Evolutionary conservation across 2,888 invertebrate species (phyloP).

Genomic region (Gari tellinella): DNA sequence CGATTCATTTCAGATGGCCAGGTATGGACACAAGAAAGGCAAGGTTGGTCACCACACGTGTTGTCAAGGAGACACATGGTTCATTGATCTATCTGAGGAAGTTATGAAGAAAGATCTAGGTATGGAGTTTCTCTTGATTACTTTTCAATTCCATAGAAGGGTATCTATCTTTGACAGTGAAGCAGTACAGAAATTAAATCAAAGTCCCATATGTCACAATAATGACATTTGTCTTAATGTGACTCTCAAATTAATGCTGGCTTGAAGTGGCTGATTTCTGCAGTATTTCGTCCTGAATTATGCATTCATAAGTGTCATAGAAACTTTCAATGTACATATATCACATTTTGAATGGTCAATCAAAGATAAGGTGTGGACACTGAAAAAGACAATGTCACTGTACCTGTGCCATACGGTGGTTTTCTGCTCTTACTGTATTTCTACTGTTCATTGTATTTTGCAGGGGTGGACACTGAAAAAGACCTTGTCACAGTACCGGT

Average conservation of each 20-base stretch:
- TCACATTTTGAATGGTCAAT: no score
- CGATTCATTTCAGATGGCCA: conserved; percentile 76
- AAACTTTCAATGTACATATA: no score
- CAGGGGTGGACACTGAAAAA: conserved; percentile 72
- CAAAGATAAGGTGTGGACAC: conserved; percentile 72
- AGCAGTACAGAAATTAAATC: background rate
- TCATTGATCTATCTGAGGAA: conserved; percentile 79
- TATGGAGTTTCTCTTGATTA: conserved; percentile 30
- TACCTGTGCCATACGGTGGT: conserved; percentile 80
- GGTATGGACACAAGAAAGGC: conserved; percentile 76
- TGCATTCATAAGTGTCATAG: no score
- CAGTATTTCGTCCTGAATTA: no score
- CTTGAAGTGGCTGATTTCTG: no score
- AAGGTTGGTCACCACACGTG: conserved; percentile 79
- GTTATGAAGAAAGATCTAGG: conserved; percentile 78
- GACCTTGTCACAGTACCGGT: conserved; percentile 78
- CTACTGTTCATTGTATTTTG: conserved; percentile 4
- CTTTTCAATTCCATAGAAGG: background rate
- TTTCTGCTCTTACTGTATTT: conserved; percentile 82
- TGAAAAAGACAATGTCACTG: conserved; percentile 73
- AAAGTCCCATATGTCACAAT: no score
- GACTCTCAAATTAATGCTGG: no score
- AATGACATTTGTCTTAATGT: no score
- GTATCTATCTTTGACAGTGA: background rate
- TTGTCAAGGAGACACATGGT: conserved; percentile 82